Evolutionary conservation across 2,113 vertebrate species (phyloP).

Genomic region (Corydoras maculifer): DNA sequence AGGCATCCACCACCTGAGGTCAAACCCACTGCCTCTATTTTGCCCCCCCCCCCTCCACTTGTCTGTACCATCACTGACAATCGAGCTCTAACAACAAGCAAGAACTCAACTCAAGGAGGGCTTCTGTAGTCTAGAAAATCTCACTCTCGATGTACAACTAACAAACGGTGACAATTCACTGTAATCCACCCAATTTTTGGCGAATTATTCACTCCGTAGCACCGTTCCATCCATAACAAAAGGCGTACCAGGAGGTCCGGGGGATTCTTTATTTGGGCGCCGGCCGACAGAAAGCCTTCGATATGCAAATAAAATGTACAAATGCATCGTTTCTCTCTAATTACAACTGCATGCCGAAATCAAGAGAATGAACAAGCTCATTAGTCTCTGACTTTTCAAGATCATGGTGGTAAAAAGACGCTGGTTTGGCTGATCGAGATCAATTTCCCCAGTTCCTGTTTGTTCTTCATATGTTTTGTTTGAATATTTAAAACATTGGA

Average conservation of each 20-base stretch:
- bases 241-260: constrained; percentile 9
- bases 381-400: constrained; percentile 14
- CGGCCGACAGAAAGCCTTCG: constrained; percentile 6
- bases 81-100: constrained; percentile 51
- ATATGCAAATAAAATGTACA: constrained; percentile 29
- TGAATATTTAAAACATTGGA: not conserved
- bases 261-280: constrained; percentile 1
- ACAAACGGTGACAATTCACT: constrained; percentile 13
- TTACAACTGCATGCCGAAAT: constrained; percentile 37
- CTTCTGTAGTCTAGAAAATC: constrained; percentile 36
- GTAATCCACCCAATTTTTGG: constrained; percentile 23
- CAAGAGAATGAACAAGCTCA: constrained; percentile 29
- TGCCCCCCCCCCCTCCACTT: constrained; percentile 13
- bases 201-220: constrained; percentile 31
- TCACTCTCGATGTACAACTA: constrained; percentile 49
- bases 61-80: constrained; percentile 56
- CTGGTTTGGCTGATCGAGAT: constrained; percentile 13
- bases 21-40: constrained; percentile 35
- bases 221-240: not conserved
- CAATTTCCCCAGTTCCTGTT: not conserved
- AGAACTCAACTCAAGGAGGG: constrained; percentile 49
- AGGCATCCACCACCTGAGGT: constrained; percentile 54
- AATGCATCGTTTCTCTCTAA: constrained; percentile 27
- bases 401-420: constrained; percentile 9
- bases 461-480: not conserved